Percentiles rank a stretch among this genome's conserved stretches.
Evolutionary conservation across 2,113 vertebrate genomes (phyloP).

Genomic region (Brachypodius melanocephalos): DNA sequence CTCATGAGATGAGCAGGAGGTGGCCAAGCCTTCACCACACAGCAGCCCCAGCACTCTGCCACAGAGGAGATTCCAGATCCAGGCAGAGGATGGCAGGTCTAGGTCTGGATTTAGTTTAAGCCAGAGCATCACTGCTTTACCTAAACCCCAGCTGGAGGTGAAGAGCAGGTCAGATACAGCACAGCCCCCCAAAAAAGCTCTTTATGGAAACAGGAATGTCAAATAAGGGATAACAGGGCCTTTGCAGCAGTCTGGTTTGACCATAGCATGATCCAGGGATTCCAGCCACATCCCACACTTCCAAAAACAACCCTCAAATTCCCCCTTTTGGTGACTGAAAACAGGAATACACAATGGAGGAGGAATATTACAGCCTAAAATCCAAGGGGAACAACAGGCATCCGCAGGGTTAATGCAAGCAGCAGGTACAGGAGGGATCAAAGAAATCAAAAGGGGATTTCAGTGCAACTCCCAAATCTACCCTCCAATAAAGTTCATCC

Average conservation of each 20-base stretch:
- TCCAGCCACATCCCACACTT: background rate
- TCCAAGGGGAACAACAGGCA: background rate
- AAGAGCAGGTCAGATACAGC: background rate
- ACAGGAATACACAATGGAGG: background rate
- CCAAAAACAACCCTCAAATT: background rate
- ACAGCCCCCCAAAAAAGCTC: background rate
- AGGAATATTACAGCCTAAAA: background rate
- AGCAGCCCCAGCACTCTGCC: background rate
- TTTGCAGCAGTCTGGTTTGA: background rate
- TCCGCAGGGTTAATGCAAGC: fast-evolving
- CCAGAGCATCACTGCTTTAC: background rate
- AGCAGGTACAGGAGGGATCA: background rate
- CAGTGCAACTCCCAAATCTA: background rate
- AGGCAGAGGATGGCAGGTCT: background rate
- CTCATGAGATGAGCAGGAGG: fast-evolving
- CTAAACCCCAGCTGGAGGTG: background rate
- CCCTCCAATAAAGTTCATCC: background rate
- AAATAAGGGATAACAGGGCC: background rate
- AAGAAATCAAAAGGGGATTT: background rate
- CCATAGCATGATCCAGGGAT: background rate
- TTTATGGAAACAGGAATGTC: background rate
- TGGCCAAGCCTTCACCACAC: background rate
- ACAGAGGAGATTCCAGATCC: background rate
- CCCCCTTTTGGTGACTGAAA: background rate
- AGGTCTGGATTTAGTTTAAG: background rate